Evolutionary conservation across 2,888 invertebrate species (phyloP), one percentile per base, ranked within the genome.

Genomic region (Drosophila diplacantha): DNA sequence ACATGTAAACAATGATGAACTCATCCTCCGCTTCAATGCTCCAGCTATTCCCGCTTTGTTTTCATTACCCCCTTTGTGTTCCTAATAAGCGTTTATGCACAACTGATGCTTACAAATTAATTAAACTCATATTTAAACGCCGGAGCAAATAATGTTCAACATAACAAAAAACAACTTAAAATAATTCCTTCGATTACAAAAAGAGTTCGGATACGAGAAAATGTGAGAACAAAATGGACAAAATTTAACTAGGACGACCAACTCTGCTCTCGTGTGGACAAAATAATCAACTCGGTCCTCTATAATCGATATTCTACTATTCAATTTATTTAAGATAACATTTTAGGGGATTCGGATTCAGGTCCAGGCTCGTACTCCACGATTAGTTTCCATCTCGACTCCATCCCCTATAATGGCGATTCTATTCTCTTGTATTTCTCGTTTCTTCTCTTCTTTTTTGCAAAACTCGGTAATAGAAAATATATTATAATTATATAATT

Each of bases 91-190:
- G 77, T 73, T 81, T 69, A 59, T 66, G 64, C 65, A 75, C 50
- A 58, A 37, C 50, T 43, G 16, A 62, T 62, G 56, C 63, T 73
- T 57, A 69, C 24, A 67, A 65, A 72, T 55, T 55, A 75, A 66
- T 69, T 66, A 49, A 62, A 54, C 60, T 69, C 52, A 55, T 56
- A 53, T 63, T 57, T 60, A 57, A 72, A 60, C 72, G 64, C 68
- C 72, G 58, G 61, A 60, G 43, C 44, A 46, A 37, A 43, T 32
- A 68, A 74, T 58, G 52, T 58, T 59, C 35, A 70, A 72, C 72
- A 70, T 68, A 80, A 80, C 81, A 77, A 75, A 63, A 69, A 75
- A 76, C 60, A 69, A 66, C 65, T 52, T 68, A 69, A 59, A 60
- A 47, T 47, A 54, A 24, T 44, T 43, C 37, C 26, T 44, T 54